These are phyloP conservation scores for Cinclus cinclus DNA, from an alignment of 2,113 vertebrate genomes.

Conservation along the genomic window DNA sequence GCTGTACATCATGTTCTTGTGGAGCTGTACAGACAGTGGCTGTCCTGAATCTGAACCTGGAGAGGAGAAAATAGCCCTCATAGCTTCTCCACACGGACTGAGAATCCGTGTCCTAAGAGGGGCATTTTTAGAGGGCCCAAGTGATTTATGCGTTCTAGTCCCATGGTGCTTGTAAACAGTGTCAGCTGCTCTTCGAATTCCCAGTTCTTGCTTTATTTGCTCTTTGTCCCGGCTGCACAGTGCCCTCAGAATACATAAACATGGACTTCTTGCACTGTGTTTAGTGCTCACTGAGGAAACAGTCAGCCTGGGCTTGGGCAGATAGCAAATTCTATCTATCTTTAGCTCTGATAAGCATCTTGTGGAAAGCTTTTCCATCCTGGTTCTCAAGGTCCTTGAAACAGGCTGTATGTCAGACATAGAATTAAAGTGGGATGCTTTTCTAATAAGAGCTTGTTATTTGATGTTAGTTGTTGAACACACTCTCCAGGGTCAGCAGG, in stretches of 20 bases:
- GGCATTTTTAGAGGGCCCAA: not conserved
- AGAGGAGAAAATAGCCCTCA: not conserved
- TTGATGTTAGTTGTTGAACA: not conserved
- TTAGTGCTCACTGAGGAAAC: not conserved
- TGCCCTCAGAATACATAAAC: not conserved
- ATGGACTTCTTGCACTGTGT: not conserved
- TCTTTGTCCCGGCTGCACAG: not conserved
- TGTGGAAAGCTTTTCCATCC: constrained; percentile 2
- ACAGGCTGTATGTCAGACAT: constrained; percentile 22
- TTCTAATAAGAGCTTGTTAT: not conserved
- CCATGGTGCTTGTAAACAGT: not conserved
- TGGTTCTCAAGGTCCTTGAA: constrained; percentile 50
- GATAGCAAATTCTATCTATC: not conserved
- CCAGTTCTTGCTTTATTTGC: constrained; percentile 12
- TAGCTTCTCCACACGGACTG: not conserved
- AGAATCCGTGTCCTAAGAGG: not conserved
- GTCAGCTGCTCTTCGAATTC: not conserved
- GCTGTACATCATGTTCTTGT: not conserved
- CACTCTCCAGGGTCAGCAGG: not conserved
- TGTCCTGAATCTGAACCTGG: not conserved
- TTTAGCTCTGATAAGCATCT: constrained; percentile 37
- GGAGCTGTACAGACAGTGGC: not conserved
- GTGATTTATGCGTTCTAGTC: not conserved
- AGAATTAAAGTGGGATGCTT: not conserved
- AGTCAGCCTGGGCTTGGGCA: not conserved